Conservation (phyloP, 2,888 invertebrate species). For the Aspidiotus destructor region DNA sequence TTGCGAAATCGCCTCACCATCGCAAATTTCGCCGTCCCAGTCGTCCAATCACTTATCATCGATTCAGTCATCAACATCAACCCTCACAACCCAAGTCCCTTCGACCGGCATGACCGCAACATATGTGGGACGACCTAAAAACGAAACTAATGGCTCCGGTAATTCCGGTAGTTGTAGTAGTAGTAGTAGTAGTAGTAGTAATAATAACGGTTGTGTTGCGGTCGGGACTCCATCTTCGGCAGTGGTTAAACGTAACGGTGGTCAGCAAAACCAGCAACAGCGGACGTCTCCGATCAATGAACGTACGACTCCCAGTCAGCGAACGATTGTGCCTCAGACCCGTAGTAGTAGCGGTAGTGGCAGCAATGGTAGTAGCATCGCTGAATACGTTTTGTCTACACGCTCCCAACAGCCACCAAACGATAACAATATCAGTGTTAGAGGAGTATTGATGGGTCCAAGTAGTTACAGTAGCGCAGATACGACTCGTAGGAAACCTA, state of each 20-base stretch:
- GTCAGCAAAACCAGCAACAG: slow-evolving; percentile 1
- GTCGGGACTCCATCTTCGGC: neutral
- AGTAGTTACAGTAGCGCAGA: slow-evolving; percentile 22
- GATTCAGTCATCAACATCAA: neutral
- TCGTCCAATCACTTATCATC: neutral
- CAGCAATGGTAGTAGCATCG: neutral
- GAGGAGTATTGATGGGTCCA: slow-evolving; percentile 23
- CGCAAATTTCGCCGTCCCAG: slow-evolving; percentile 10
- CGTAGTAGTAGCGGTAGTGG: neutral
- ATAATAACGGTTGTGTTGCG: neutral
- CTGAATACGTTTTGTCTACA: slow-evolving; percentile 18
- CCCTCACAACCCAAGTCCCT: neutral
- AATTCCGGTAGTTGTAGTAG: neutral
- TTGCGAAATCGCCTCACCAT: slow-evolving; percentile 6
- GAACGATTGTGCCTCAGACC: neutral
- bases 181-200: neutral
- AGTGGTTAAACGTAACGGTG: slow-evolving; percentile 14
- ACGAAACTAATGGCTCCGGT: neutral
- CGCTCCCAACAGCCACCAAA: slow-evolving; percentile 20
- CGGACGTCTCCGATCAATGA: slow-evolving; percentile 17
- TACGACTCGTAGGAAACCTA: slow-evolving; percentile 30
- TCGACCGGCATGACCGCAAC: neutral
- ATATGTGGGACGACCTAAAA: neutral
- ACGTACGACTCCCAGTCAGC: slow-evolving; percentile 13
- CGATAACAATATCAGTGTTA: slow-evolving; percentile 23